Evolutionary conservation across 2,113 vertebrate species (phyloP), one percentile per base, ranked within the genome.

Genomic region (Mobula hypostoma): DNA sequence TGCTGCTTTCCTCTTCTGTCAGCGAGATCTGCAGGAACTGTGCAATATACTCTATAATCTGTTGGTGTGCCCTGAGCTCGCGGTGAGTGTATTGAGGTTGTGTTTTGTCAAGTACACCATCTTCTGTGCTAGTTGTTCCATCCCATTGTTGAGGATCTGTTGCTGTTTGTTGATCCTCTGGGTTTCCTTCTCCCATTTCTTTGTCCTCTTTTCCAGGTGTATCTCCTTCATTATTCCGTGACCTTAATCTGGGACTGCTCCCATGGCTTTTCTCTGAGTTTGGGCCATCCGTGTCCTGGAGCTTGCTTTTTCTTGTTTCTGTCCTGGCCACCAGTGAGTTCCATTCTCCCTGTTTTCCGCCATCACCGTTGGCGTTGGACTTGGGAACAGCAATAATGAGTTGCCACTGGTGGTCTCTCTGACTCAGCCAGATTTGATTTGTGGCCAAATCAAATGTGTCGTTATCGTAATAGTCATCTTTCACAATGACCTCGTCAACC

Each of bases 401-500:
- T 12, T 90, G 92, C 96, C 95, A 96, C 15, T 95, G 58, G 14
- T 72, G 15, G 8, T 94, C 94, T 21, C 78, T 94, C 83, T 94
- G 95, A 94, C 95, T 95, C 9, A 96, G 94, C 96, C 95, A 95
- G 36, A 94, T 68, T 29, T 94, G 94, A 7, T 94, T 94, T 21
- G 94, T 94, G 19, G 95, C 96, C 66, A 96, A 94, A 15, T 95
- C 94, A 48, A 95, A 95, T 77, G 29, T 94, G 77, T 94, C 94
- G 0, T 95, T 95, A 94, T 96, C 95, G 7, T 96, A 95, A 70
- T 95, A 96, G 40, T 94, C 94, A 27, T 95, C 95, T 83, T 58
- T 94, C 15, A 95, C 83, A 8, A 56, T 78, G 27, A 94, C 94
- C 66, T 94, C 94, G 1, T 83, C 85, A 21, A 94, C 78, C 5